Conservation (phyloP, 2,113 vertebrate genomes). For the Crypturellus undulatus region DNA sequence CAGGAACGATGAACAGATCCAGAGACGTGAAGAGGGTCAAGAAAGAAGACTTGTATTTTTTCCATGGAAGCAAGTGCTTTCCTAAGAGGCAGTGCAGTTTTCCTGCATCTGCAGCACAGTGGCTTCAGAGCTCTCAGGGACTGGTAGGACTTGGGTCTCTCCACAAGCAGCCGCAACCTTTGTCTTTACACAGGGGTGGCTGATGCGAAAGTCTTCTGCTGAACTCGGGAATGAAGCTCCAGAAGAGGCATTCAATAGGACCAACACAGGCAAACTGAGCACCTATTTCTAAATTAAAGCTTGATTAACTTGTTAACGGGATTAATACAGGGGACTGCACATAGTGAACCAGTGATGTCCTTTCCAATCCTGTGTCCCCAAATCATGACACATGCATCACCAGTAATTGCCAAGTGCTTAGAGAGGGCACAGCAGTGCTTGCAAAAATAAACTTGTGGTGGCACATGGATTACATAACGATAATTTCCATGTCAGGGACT, state of each 20-base stretch:
- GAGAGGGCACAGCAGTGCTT: constrained; percentile 12
- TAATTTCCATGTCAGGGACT: constrained; percentile 14
- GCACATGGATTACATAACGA: constrained; percentile 25
- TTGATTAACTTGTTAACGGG: constrained; percentile 2
- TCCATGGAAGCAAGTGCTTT: background rate
- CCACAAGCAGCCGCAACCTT: background rate
- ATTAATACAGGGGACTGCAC: background rate
- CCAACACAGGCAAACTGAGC: background rate
- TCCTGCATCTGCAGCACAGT: background rate
- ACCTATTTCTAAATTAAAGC: background rate
- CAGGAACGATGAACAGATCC: background rate
- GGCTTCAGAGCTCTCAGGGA: background rate
- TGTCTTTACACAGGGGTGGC: background rate
- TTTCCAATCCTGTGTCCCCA: constrained; percentile 12
- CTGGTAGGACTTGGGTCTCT: background rate
- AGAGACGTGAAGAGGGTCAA: background rate
- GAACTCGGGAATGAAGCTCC: background rate
- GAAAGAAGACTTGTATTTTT: background rate
- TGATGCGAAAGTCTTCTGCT: background rate
- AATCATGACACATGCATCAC: background rate
- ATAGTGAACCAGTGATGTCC: background rate
- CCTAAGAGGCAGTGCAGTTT: background rate
- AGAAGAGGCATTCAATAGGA: background rate
- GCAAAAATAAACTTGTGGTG: constrained; percentile 36
- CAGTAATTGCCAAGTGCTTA: constrained; percentile 18